Conservation (phyloP, 2,113 vertebrate genomes). For the Apodemus speciosus region DNA sequence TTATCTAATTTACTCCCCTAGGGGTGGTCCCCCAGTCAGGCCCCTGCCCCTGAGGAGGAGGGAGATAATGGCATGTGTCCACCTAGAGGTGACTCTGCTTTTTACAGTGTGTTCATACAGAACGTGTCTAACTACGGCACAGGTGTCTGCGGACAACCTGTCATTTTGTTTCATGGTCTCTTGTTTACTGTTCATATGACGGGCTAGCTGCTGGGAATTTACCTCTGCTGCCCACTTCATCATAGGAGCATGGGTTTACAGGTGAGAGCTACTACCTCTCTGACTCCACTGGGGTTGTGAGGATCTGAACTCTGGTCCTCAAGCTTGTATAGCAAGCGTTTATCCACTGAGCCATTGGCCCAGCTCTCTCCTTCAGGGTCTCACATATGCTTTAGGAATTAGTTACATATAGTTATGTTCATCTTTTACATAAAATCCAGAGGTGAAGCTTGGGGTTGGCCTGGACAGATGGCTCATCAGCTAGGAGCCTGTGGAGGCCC, state of each 20-base stretch:
- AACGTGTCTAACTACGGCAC: neutral
- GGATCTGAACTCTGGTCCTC: neutral
- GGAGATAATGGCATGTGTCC: neutral
- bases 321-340: neutral
- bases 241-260: neutral
- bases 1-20: neutral
- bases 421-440: neutral
- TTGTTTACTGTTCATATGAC: neutral
- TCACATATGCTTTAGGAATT: neutral
- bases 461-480: neutral
- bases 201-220: neutral
- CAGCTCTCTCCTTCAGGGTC: neutral
- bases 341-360: neutral
- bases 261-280: neutral
- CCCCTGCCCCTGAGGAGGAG: neutral
- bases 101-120: neutral
- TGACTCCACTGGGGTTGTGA: neutral
- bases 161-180: neutral
- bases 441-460: neutral
- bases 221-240: neutral
- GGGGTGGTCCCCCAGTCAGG: neutral
- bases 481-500: neutral
- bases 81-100: neutral
- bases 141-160: neutral
- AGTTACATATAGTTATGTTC: neutral